A percentile compares a stretch with the other conserved stretches of the same genome.
Evolutionary conservation across 2,888 invertebrate species (phyloP).

Genomic region (Stenurella melanura): DNA sequence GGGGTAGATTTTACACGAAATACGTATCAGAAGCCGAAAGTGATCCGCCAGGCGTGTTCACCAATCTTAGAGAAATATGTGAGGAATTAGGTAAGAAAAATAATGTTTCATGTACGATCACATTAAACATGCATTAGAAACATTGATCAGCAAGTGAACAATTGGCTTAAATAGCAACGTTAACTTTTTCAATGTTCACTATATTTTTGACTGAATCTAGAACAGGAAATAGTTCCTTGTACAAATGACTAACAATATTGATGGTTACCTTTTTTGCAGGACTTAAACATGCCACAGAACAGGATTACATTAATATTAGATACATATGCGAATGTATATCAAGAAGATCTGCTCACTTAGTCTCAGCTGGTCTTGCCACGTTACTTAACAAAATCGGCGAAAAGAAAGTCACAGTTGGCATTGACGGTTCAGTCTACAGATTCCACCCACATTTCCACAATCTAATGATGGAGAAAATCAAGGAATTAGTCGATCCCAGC

Average conservation of each 20-base stretch:
- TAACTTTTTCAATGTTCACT: too few species aligned
- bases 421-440: slow-evolving; percentile 97
- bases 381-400: slow-evolving; percentile 94
- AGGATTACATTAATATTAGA: slow-evolving; percentile 94
- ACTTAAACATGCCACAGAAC: slow-evolving; percentile 87
- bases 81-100: slow-evolving; percentile 79
- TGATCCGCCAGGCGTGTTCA: slow-evolving; percentile 86
- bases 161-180: too few species aligned
- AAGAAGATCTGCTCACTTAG: slow-evolving; percentile 93
- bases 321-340: slow-evolving; percentile 96
- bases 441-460: slow-evolving; percentile 93
- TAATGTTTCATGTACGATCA: not conserved
- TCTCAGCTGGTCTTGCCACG: slow-evolving; percentile 92
- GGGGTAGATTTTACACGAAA: slow-evolving; percentile 75
- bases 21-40: slow-evolving; percentile 66
- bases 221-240: too few species aligned
- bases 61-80: slow-evolving; percentile 86
- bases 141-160: too few species aligned
- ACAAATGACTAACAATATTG: not conserved
- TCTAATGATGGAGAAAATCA: slow-evolving; percentile 54
- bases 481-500: slow-evolving; percentile 51
- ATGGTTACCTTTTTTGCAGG: slow-evolving; percentile 46
- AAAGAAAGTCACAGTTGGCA: slow-evolving; percentile 92
- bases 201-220: too few species aligned
- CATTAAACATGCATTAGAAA: too few species aligned